Evolutionary conservation across 2,113 vertebrate species (phyloP).

Genomic region (human (Homo sapiens)): GRCh38 chr1:243713501-243714000

Average conservation of each 20-base stretch:
- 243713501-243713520: conserved; percentile 96
- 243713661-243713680: conserved; percentile 94
- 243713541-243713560: conserved; percentile 91
- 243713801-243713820: conserved; percentile 92
- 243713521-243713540: conserved; percentile 94
- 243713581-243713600: conserved; percentile 95
- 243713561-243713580: conserved; percentile 92
- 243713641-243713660: conserved; percentile 84
- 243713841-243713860: conserved; percentile 90
- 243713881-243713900: conserved; percentile 91
- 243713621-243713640: conserved; percentile 92
- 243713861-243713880: conserved; percentile 91
- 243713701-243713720: conserved; percentile 94
- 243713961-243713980: conserved; percentile 90
- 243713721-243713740: conserved; percentile 91
- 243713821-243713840: conserved; percentile 92
- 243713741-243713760: conserved; percentile 88
- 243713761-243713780: conserved; percentile 88
- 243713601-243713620: conserved; percentile 98
- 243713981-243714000: conserved; percentile 91
- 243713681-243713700: conserved; percentile 94
- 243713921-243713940: conserved; percentile 90
- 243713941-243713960: conserved; percentile 87
- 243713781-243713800: conserved; percentile 92
- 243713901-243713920: conserved; percentile 92